Conservation (phyloP, 2,797 vertebrate genomes). For the Geotrypetes seraphini region DNA sequence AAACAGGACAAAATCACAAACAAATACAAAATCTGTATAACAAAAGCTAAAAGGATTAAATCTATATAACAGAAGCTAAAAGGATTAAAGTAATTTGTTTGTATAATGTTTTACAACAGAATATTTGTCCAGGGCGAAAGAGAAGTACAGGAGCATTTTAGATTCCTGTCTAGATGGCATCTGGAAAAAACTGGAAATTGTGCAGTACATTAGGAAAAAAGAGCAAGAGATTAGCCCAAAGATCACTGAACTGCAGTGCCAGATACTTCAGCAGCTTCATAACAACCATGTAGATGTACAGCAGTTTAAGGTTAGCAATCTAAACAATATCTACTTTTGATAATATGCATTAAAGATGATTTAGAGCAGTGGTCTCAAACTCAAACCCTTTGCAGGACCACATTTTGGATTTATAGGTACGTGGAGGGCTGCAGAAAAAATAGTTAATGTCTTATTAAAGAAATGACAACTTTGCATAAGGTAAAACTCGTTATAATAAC, state of each 20-base stretch:
- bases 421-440: too few species aligned
- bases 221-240: constrained; percentile 63
- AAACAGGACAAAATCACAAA: too few species aligned
- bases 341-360: constrained; percentile 4
- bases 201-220: constrained; percentile 61
- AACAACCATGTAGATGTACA: constrained; percentile 11
- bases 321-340: constrained; percentile 1
- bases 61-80: too few species aligned
- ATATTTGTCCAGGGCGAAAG: constrained; percentile 66
- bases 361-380: too few species aligned
- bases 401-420: too few species aligned
- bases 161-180: constrained; percentile 57
- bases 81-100: neutral
- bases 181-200: constrained; percentile 66
- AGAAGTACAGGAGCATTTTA: constrained; percentile 48
- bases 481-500: too few species aligned
- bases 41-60: too few species aligned
- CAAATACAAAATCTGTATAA: too few species aligned
- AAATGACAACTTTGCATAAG: too few species aligned
- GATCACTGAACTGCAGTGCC: constrained; percentile 57
- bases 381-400: too few species aligned
- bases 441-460: too few species aligned
- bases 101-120: constrained; percentile 47
- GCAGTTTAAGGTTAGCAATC: constrained; percentile 41
- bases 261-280: constrained; percentile 54